These are phyloP conservation scores for Lottia gigantea DNA, from an alignment of 2,888 invertebrate genomes.

Conservation along the genomic window DNA sequence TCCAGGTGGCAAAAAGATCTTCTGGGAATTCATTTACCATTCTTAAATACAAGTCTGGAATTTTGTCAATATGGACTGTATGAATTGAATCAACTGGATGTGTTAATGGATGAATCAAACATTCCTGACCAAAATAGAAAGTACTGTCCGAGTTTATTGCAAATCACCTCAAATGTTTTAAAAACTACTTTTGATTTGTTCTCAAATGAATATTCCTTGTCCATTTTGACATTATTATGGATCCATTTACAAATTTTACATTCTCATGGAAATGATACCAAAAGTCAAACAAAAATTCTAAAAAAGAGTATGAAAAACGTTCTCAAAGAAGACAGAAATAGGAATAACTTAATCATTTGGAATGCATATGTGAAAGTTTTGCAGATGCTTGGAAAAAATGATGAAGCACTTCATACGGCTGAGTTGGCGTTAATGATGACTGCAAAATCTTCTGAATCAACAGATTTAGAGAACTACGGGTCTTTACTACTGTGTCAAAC, in stretches of 20 bases:
- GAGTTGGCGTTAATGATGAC: slow-evolving; percentile 55
- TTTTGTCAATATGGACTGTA: background rate
- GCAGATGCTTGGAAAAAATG: slow-evolving; percentile 48
- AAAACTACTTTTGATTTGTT: slow-evolving; percentile 37
- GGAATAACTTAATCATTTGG: slow-evolving; percentile 65
- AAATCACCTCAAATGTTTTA: slow-evolving; percentile 26
- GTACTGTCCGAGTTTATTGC: slow-evolving; percentile 22
- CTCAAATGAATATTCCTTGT: slow-evolving; percentile 28
- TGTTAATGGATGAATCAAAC: background rate
- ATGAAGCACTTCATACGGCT: slow-evolving; percentile 58
- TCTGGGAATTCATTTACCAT: background rate
- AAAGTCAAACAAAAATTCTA: slow-evolving; percentile 49
- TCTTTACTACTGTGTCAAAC: slow-evolving; percentile 39
- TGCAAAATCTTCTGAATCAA: slow-evolving; percentile 22
- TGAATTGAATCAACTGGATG: background rate
- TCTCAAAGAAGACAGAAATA: slow-evolving; percentile 59
- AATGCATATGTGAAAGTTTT: slow-evolving; percentile 59
- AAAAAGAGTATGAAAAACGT: slow-evolving; percentile 61
- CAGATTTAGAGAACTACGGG: slow-evolving; percentile 24
- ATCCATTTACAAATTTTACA: slow-evolving; percentile 29
- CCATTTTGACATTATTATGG: slow-evolving; percentile 38
- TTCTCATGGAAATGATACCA: slow-evolving; percentile 24
- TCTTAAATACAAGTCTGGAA: background rate
- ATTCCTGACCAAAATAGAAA: background rate
- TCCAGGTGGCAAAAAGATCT: background rate